Evolutionary conservation across 2,113 vertebrate genomes (phyloP), one percentile per base, ranked within the genome.

Genomic region (Hiodon tergisus): DNA sequence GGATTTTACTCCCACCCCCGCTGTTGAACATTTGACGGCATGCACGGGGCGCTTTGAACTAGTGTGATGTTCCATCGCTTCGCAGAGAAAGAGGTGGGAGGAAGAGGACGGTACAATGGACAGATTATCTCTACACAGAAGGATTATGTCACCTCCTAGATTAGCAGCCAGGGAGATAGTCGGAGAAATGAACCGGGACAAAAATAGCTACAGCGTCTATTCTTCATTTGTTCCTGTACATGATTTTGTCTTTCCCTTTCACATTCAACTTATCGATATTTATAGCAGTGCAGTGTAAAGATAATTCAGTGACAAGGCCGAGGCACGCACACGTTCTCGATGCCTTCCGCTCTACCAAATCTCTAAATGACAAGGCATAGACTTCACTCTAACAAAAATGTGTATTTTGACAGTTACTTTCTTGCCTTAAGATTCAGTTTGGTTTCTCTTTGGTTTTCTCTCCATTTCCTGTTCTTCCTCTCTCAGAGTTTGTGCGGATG

Each of bases 401-500:
- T 31, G 31, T 31, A 31, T 31, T 31, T 13, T 63, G 9, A 13
- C 5, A 9, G 61, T 9, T 63, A 63, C 6, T 3, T 80, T 73
- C 74, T 81, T 55, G 81, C 69, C 61, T 2, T 75, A 71, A 69
- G 76, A 75, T 75, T 78, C 76, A 77, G 77, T 84, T 74, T 65
- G 59, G 52, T 67, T 69, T 74, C 53, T 66, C 70, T 77, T 71
- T 74, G 69, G 52, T 75, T 80, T 71, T 69, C 5, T 67, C 50
- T 69, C 13, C 77, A 65, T 70, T 60, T 46, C 75, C 80, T 11
- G 81, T 65, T 63, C 73, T 79, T 63, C 77, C 77, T 81, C 6
- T 65, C 3, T 8, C 90, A 98, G 96, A 98, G 82, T 98, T 98
- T 86, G 96, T 98, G 77, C 90, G 95, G 82, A 98, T 98, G 96